Conservation (phyloP, 1,140 invertebrate species). For the Sitobion miscanthi region DNA sequence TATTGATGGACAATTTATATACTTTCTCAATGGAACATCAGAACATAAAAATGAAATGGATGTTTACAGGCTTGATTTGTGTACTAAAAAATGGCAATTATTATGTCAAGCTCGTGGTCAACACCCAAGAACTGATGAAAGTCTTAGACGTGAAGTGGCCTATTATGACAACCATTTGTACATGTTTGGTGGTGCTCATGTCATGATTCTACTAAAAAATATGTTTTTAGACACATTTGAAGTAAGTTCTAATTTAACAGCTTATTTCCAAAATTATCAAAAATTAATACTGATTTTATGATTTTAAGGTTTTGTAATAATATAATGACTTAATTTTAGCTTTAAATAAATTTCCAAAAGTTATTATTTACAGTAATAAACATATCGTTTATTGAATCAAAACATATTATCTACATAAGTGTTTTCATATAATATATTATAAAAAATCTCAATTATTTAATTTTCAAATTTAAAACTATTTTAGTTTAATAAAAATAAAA, state of each 20-base stretch:
- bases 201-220: background rate
- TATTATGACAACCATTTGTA: background rate
- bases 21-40: slow-evolving; percentile 3
- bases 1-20: background rate
- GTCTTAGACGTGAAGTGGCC: slow-evolving; percentile 7
- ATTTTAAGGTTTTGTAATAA: too few species aligned
- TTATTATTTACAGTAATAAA: too few species aligned
- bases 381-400: too few species aligned
- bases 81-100: slow-evolving; percentile 18
- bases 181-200: background rate
- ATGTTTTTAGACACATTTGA: background rate
- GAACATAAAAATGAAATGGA: background rate
- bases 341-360: too few species aligned
- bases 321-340: too few species aligned
- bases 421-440: too few species aligned
- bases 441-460: too few species aligned
- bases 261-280: too few species aligned
- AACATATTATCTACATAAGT: too few species aligned
- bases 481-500: too few species aligned
- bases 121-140: background rate
- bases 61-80: slow-evolving; percentile 33
- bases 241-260: background rate
- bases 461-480: too few species aligned
- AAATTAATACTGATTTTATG: too few species aligned
- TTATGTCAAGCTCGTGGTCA: background rate